These are phyloP conservation scores for Mycteria americana DNA, from an alignment of 2,797 vertebrate species.

Conservation along the genomic window DNA sequence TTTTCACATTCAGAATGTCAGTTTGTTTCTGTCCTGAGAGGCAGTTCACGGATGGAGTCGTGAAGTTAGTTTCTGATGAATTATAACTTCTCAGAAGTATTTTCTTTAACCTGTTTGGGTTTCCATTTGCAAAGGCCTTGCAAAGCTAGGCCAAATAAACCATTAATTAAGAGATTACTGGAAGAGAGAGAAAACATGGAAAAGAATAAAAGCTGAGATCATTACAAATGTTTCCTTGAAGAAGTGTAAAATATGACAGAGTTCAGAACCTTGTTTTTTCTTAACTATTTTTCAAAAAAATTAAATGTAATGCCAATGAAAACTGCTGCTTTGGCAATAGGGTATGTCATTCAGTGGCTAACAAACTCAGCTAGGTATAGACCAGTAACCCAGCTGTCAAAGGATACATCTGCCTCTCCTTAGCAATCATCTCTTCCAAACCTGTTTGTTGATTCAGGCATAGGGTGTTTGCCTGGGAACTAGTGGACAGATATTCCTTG, in stretches of 20 bases:
- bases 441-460: constrained; percentile 7
- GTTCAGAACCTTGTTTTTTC: background rate
- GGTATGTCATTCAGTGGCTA: background rate
- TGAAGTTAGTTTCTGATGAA: background rate
- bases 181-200: background rate
- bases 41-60: background rate
- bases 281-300: background rate
- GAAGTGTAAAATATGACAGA: background rate
- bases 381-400: background rate
- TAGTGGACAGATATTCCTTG: background rate
- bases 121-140: background rate
- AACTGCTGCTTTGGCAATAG: background rate
- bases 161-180: background rate
- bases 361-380: background rate
- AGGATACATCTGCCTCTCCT: background rate
- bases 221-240: background rate
- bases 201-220: constrained; percentile 9
- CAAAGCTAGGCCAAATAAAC: background rate
- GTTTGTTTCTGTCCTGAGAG: background rate
- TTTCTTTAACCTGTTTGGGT: background rate
- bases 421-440: background rate
- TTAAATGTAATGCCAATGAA: background rate
- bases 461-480: background rate
- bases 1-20: background rate
- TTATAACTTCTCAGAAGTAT: background rate